Evolutionary conservation across 1,140 invertebrate genomes (phyloP).

Genomic region (Luehdorfia chinensis): DNA sequence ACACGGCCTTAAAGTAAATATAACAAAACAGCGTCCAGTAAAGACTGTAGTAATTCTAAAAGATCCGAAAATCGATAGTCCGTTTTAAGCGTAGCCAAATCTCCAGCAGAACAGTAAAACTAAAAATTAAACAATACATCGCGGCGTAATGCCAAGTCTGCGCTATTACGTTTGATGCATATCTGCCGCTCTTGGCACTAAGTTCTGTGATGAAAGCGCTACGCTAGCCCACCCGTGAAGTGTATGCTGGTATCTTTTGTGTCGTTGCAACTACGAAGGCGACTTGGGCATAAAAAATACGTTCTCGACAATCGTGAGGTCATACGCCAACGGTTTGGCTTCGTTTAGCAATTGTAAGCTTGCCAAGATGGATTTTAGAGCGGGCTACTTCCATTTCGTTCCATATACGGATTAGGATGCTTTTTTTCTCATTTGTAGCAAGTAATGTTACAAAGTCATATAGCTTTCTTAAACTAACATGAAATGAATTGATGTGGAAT

Average conservation of each 20-base stretch:
- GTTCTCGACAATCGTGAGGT: neutral
- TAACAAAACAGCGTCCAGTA: neutral
- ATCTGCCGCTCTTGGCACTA: slow-evolving; percentile 42
- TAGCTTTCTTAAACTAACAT: too few relatives aligned
- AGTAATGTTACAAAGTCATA: too few relatives aligned
- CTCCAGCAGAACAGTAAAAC: slow-evolving; percentile 27
- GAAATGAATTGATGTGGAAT: too few relatives aligned
- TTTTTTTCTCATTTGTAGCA: too few relatives aligned
- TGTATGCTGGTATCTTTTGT: neutral
- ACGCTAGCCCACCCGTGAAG: slow-evolving; percentile 6
- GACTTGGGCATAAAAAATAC: neutral
- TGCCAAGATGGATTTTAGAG: slow-evolving; percentile 11
- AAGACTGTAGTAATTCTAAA: slow-evolving; percentile 11
- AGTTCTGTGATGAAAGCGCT: slow-evolving; percentile 9
- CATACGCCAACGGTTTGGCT: slow-evolving; percentile 7
- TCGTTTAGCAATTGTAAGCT: slow-evolving; percentile 8
- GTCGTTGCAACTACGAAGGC: neutral
- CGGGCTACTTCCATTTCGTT: neutral
- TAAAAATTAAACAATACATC: slow-evolving; percentile 58
- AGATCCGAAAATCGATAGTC: slow-evolving; percentile 25
- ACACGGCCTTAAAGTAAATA: too few relatives aligned
- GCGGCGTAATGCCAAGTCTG: slow-evolving; percentile 35
- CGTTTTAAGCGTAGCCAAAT: slow-evolving; percentile 26
- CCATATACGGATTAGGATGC: neutral
- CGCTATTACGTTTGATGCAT: slow-evolving; percentile 48